These are phyloP conservation scores for Eremophila alpestris DNA, from an alignment of 2,797 vertebrate genomes.

Conservation along the genomic window DNA sequence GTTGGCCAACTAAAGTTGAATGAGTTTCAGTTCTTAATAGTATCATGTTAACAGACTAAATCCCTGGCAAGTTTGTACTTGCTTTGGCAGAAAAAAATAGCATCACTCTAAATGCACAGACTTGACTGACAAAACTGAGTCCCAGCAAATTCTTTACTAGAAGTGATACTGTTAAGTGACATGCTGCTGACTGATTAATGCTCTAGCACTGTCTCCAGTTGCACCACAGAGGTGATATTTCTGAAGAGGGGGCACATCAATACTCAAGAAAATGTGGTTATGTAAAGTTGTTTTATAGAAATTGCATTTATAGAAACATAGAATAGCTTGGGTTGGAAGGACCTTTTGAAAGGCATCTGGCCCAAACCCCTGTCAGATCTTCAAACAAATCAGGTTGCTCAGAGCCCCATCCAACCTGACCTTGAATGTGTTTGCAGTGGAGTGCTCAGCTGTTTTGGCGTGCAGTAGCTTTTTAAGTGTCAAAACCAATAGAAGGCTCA, in stretches of 20 bases:
- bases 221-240: background rate
- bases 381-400: background rate
- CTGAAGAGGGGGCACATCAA: background rate
- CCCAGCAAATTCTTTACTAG: background rate
- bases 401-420: background rate
- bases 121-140: background rate
- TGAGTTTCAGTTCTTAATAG: slow-evolving; percentile 1
- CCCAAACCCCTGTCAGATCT: background rate
- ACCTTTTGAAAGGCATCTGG: background rate
- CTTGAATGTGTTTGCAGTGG: background rate
- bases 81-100: slow-evolving; percentile 23
- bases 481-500: background rate
- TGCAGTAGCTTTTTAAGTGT: background rate
- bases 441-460: background rate
- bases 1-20: background rate
- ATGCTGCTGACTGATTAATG: slow-evolving; percentile 3
- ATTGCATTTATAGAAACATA: background rate
- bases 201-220: background rate
- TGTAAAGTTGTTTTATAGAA: background rate
- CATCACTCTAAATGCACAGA: background rate
- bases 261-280: background rate
- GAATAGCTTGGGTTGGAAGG: background rate
- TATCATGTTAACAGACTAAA: slow-evolving; percentile 22
- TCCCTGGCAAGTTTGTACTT: slow-evolving; percentile 36
- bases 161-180: background rate